Conservation (phyloP, 2,888 invertebrate species). For the Icerya purchasi region DNA sequence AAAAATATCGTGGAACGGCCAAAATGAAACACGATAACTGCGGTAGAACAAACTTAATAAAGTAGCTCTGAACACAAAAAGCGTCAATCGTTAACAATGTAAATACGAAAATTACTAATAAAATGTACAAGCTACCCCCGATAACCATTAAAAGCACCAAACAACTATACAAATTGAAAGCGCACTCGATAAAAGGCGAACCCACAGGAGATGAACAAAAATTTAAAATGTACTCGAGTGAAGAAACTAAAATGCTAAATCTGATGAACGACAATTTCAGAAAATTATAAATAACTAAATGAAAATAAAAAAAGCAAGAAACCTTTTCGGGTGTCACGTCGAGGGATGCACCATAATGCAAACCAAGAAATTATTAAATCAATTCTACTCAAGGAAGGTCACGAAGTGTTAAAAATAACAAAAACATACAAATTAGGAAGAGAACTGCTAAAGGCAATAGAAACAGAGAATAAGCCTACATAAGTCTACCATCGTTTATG, state of each 20-base stretch:
- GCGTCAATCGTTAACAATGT: background rate
- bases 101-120: background rate
- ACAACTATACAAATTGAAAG: background rate
- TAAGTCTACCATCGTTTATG: background rate
- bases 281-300: background rate
- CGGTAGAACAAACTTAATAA: background rate
- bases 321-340: background rate
- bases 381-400: background rate
- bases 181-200: background rate
- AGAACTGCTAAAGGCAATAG: background rate
- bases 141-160: background rate
- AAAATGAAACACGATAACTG: background rate
- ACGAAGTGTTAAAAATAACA: background rate
- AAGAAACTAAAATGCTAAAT: background rate
- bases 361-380: background rate
- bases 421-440: background rate
- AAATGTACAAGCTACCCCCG: background rate
- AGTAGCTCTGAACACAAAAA: background rate
- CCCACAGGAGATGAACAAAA: background rate
- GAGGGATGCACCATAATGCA: background rate
- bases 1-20: background rate
- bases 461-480: background rate
- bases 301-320: background rate
- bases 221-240: background rate
- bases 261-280: background rate